Base-by-base conservation (phyloP, 2,888 invertebrate species). In the Rhamphomyia laevipes region DNA sequence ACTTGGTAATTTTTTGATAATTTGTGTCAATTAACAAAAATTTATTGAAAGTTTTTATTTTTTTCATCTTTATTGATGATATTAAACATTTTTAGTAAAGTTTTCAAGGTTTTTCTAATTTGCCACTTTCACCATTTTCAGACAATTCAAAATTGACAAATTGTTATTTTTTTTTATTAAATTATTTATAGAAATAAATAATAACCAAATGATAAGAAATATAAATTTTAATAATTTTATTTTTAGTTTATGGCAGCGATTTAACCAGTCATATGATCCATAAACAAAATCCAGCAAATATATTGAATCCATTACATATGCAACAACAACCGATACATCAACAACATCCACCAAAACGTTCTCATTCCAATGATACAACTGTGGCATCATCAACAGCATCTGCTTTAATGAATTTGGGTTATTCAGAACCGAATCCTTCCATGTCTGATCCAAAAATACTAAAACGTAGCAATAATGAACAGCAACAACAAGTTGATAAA, bases 401-500 rank as follows among this genome's bases (percentile, higher is more conserved):
- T 11, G 2, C 38, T 2, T 11, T 18, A 12, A 38, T 38, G 38
- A 38, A 17, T 38, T 16, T 38, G 3, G 17, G 17, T 38, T 38
- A 38, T 12, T 17, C 38, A 4, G 17, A 38, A 17, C 38, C 16
- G 23, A 27, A 27, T 27, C 2, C 23, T 7, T 27, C 23, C 2
- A 27, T 27, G 4, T 27, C 9, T 12, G 38, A 38, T 38, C 11
- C 17, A 17, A 38, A 38, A 38, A 38, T 10, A 4, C 12, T 1
- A 38, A 38, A 38, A 38, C 4, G 17, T 18, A 18, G 17, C 10
- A 18, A 38, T 3, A 37, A 37, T n/a, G 37, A 50, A 37, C 31
- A 18, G 54, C 57, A 38, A 45, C 54, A 51, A n/a, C 27, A 62
- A 27, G 23, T 27, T 27, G 23, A 27, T 27, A 27, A 27, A 27